Base-by-base conservation (phyloP, 2,797 vertebrate species). In the Tragopan temminckii region DNA sequence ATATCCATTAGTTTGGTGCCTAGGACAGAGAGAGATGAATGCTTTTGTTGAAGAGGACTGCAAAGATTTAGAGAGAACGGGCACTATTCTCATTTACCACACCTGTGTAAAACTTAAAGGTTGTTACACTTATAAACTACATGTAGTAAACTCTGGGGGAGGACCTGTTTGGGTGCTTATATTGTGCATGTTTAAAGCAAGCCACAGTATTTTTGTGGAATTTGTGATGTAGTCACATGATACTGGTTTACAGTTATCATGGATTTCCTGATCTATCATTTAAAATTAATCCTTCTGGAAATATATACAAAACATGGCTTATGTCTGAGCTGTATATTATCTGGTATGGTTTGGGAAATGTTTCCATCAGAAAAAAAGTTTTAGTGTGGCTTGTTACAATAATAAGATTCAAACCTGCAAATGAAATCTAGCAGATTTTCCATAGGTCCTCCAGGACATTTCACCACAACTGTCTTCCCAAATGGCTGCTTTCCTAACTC, bases 161-260 rank as follows among this genome's bases (percentile, higher is more conserved):
- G 24, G 23, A 79, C 14, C 5, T 1, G 0, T 33, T 36, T 0
- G 1, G 7, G 5, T 72, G 19, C 66, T 87, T 43, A 12, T 36
- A 33, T 31, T 13, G 6, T 27, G 11, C 16, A 15, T 3, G 1
- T 50, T 66, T 70, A 91, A 77, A 80, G 20, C 33, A 89, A 83
- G 13, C 7, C 7, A 14, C 46, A 15, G 8, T 74, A 13, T 63
- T 88, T 87, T 59, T 61, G 12, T 70, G 8, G 58, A 72, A 16
- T 66, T 24, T 93, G 27, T 84, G 45, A 38, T 72, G 19, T 11
- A 88, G n/a, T 23, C 38, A 38, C 11, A 20, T 50, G 20, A 80
- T 13, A 45, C 33, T 71, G 24, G 13, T 78, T 93, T 88, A 38
- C 29, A 50, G 4, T 20, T 62, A 19, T 36, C 3, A 6, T 58